Percentiles rank a stretch among this genome's conserved stretches.
phyloP scores from a whole-genome alignment of 2,888 invertebrate species.

The Papilio protenor region DNA sequence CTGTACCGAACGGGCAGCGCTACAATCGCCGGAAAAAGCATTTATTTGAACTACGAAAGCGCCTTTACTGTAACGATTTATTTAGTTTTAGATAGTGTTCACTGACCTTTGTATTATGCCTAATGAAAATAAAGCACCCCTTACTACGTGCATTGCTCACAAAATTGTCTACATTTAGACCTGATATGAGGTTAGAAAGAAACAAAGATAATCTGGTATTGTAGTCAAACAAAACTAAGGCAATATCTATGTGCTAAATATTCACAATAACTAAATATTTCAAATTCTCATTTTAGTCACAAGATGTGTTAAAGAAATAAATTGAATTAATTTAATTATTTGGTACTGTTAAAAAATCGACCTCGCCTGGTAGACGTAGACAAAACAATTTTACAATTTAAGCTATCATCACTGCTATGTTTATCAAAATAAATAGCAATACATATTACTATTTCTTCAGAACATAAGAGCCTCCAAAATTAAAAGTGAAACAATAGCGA shows the following conservation, averaged over 20 bases:
- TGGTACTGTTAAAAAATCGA: background rate
- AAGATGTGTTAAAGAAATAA: background rate
- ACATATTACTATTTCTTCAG: background rate
- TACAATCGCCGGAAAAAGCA: constrained; percentile 66
- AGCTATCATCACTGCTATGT: background rate
- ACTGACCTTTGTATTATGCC: constrained; percentile 13
- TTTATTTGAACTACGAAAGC: constrained; percentile 49
- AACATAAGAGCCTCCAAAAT: background rate
- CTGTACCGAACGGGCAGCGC: constrained; percentile 53
- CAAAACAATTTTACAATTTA: background rate
- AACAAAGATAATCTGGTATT: background rate
- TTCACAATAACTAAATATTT: background rate
- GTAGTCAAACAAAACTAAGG: background rate
- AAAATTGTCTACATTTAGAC: background rate
- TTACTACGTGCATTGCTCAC: background rate
- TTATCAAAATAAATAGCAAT: background rate
- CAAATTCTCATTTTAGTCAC: background rate
- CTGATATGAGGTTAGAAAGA: background rate
- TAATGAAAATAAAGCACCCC: constrained; percentile 18
- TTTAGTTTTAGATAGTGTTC: constrained; percentile 34
- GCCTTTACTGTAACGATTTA: constrained; percentile 47
- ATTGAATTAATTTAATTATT: background rate
- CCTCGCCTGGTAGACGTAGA: background rate
- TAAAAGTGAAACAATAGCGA: constrained; percentile 22
- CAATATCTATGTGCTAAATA: background rate